Evolutionary conservation across 2,888 invertebrate species (phyloP).

Genomic region (Clostera curtula): DNA sequence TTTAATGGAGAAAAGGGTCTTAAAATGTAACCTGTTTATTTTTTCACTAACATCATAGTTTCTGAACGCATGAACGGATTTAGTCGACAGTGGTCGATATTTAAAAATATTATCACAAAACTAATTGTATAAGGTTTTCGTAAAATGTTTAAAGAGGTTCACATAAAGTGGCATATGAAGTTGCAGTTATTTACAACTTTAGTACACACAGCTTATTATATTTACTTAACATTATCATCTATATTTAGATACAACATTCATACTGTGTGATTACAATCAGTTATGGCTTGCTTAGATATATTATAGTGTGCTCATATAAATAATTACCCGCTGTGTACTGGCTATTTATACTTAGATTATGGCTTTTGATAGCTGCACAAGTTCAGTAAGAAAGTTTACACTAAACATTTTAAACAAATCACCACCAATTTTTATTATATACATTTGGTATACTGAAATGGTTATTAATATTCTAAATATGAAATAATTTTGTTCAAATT

Average conservation of each 20-base stretch:
- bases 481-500: background rate
- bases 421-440: background rate
- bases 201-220: slow-evolving; percentile 13
- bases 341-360: slow-evolving; percentile 12
- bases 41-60: too few relatives aligned
- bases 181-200: slow-evolving; percentile 2
- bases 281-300: slow-evolving; percentile 39
- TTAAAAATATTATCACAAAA: too few relatives aligned
- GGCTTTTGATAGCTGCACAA: slow-evolving; percentile 24
- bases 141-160: too few relatives aligned
- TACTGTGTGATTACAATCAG: slow-evolving; percentile 38
- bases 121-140: too few relatives aligned
- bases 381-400: slow-evolving; percentile 6
- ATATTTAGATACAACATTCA: slow-evolving; percentile 54
- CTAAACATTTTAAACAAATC: too few relatives aligned
- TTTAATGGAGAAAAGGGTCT: too few relatives aligned
- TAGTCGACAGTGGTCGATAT: too few relatives aligned
- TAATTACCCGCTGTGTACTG: slow-evolving; percentile 25
- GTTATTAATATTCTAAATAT: background rate
- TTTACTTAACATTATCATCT: slow-evolving; percentile 32
- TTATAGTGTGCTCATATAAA: slow-evolving; percentile 44
- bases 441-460: background rate
- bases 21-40: too few relatives aligned
- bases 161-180: too few relatives aligned
- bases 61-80: too few relatives aligned